Conservation (phyloP, 2,888 invertebrate species). For the Chirona hameri region DNA sequence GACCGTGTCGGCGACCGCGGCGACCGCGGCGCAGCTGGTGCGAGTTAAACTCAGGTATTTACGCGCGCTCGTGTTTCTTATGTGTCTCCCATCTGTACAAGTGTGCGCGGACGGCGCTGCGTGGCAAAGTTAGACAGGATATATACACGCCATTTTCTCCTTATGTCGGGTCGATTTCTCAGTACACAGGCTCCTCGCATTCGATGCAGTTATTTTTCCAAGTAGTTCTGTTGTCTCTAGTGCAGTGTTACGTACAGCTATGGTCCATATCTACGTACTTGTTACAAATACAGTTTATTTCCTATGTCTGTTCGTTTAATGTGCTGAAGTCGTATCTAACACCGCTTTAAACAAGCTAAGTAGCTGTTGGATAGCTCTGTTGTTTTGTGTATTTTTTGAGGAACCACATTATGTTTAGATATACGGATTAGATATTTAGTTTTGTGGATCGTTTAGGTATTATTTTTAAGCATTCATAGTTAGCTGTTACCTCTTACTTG, state of each 20-base stretch:
- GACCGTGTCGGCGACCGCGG: too few species aligned
- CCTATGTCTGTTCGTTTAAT: not conserved
- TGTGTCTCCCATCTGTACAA: not conserved
- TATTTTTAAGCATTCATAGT: too few species aligned
- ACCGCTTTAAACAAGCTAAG: too few species aligned
- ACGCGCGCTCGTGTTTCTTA: not conserved
- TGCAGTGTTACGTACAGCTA: not conserved
- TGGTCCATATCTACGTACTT: not conserved
- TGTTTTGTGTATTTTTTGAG: too few species aligned
- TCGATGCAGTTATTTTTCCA: not conserved
- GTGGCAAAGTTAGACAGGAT: not conserved
- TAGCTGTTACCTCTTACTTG: too few species aligned
- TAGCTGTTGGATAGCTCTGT: too few species aligned
- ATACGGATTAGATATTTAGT: too few species aligned
- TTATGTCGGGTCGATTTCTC: not conserved
- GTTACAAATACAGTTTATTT: slow-evolving; percentile 7
- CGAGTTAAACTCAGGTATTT: not conserved
- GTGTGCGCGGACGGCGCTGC: not conserved
- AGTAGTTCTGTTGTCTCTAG: not conserved
- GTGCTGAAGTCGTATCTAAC: too few species aligned
- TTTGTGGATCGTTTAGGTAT: too few species aligned
- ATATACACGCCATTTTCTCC: not conserved
- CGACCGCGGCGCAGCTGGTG: not conserved
- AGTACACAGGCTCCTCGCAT: not conserved
- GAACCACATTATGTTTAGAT: too few species aligned